Conservation (phyloP, 2,797 vertebrate species). For the Trematomus bernacchii region DNA sequence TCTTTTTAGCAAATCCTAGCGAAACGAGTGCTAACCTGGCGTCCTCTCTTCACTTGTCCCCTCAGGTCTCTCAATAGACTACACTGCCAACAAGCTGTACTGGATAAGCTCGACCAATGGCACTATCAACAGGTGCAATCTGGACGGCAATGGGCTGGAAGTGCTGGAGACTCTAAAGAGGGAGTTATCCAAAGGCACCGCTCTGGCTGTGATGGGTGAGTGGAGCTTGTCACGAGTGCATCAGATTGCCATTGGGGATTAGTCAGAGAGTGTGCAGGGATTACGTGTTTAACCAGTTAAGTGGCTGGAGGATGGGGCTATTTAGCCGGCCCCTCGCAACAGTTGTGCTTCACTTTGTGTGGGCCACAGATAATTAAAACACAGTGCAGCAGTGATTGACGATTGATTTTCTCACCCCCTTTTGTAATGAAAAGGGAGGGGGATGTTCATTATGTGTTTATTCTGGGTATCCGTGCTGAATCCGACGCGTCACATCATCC, state of each 20-base stretch:
- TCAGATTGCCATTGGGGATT: conserved; percentile 67
- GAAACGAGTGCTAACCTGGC: conserved; percentile 21
- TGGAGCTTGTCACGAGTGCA: conserved; percentile 73
- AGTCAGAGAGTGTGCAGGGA: conserved; percentile 64
- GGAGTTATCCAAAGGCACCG: conserved; percentile 94
- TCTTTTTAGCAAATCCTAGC: background rate
- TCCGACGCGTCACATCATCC: conserved; percentile 67
- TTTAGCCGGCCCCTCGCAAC: conserved; percentile 48
- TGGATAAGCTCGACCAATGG: conserved; percentile 99
- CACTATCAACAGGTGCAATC: conserved; percentile 98
- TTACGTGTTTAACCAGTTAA: conserved; percentile 74
- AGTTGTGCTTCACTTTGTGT: conserved; percentile 54
- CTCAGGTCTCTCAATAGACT: conserved; percentile 96
- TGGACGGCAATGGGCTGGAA: conserved; percentile 95
- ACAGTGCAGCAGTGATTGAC: conserved; percentile 69
- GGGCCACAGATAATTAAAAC: conserved; percentile 78
- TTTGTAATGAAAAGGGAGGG: conserved; percentile 69
- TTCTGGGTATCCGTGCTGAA: conserved; percentile 62
- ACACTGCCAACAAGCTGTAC: conserved; percentile 94
- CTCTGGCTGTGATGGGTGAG: conserved; percentile 99
- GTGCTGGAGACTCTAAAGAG: conserved; percentile 95
- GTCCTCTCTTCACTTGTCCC: conserved; percentile 23
- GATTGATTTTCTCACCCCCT: conserved; percentile 72
- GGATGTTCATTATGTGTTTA: conserved; percentile 75
- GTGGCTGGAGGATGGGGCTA: conserved; percentile 51